Conservation (phyloP, 2,113 vertebrate genomes). For the Ellobius talpinus region DNA sequence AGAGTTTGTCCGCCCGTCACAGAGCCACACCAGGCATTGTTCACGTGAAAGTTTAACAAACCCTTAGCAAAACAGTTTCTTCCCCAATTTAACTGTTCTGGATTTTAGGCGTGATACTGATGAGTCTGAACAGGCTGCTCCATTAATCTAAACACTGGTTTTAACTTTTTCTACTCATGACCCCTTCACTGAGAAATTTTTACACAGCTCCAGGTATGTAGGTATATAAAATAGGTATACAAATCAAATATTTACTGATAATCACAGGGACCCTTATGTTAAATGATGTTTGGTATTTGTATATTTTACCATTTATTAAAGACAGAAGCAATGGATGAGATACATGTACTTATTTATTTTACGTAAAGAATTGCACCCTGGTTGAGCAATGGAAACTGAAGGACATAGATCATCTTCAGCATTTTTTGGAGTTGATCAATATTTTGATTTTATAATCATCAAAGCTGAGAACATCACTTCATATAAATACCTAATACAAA, state of each 20-base stretch:
- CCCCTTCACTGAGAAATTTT: not conserved
- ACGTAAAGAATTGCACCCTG: not conserved
- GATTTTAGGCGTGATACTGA: not conserved
- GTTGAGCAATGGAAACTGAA: not conserved
- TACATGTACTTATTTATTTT: not conserved
- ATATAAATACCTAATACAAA: not conserved
- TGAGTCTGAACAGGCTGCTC: not conserved
- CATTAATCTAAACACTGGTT: not conserved
- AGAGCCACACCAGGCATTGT: not conserved
- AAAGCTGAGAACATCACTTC: not conserved
- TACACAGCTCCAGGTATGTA: not conserved
- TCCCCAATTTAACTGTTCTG: not conserved
- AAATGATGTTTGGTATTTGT: not conserved
- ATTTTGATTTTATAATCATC: not conserved
- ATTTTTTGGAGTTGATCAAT: not conserved
- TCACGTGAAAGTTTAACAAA: not conserved
- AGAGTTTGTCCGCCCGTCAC: not conserved
- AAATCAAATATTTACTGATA: not conserved
- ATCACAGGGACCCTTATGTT: not conserved
- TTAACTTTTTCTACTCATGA: not conserved
- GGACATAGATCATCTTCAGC: not conserved
- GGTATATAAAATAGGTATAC: not conserved
- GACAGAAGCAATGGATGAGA: not conserved
- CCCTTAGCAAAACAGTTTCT: not conserved
- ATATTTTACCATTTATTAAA: not conserved